Conservation (phyloP, 2,888 invertebrate species). For the Habrosyne pyritoides region DNA sequence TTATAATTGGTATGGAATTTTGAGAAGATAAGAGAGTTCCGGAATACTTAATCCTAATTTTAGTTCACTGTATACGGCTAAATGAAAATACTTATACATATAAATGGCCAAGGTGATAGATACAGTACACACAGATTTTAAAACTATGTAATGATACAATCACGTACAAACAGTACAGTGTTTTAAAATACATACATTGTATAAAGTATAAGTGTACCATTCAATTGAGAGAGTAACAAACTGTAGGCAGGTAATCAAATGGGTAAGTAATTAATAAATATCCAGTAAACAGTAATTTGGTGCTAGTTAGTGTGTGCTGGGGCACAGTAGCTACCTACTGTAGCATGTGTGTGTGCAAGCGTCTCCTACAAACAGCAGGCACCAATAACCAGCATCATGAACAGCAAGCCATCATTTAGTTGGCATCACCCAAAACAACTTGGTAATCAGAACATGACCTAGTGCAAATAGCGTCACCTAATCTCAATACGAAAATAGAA, state of each 20-base stretch:
- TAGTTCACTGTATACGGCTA: not conserved
- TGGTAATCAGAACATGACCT: constrained; percentile 30
- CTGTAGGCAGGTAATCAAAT: not conserved
- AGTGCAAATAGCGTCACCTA: constrained; percentile 26
- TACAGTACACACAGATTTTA: constrained; percentile 13
- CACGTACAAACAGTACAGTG: constrained; percentile 13
- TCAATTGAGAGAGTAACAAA: not conserved
- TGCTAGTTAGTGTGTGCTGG: not conserved
- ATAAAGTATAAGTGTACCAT: not conserved
- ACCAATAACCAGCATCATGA: not conserved
- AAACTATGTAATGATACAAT: constrained; percentile 14
- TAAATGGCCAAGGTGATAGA: constrained; percentile 3
- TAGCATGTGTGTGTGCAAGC: constrained; percentile 7
- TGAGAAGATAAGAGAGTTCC: not conserved
- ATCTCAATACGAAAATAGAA: constrained; percentile 36
- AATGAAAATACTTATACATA: not conserved
- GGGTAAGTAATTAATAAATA: not conserved
- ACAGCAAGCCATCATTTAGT: constrained; percentile 7
- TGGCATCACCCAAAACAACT: constrained; percentile 23
- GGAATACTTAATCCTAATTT: not conserved
- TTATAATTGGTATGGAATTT: not conserved
- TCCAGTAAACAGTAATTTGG: not conserved
- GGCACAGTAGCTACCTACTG: not conserved
- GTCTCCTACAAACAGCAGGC: not conserved
- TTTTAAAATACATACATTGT: not conserved